phyloP scores from a whole-genome alignment of 2,113 vertebrate species.

The human region DNA sequence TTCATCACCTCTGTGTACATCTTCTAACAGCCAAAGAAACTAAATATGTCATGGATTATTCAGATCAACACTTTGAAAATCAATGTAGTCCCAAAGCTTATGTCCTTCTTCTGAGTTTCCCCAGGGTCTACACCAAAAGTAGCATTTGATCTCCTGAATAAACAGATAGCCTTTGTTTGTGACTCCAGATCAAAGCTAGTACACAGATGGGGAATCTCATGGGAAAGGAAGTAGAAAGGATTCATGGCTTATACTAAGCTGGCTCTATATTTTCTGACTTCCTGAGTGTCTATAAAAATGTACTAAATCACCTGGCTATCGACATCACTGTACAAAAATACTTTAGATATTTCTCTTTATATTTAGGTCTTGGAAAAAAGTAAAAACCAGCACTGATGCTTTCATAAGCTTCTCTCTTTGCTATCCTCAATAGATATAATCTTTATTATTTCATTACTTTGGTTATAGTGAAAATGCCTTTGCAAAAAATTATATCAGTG shows the following conservation, averaged over 20 bases:
- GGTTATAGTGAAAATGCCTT: not conserved
- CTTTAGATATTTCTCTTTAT: not conserved
- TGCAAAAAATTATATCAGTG: too few species aligned
- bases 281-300: conserved; percentile 28
- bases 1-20: conserved; percentile 14
- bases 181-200: conserved; percentile 71
- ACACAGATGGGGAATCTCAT: conserved; percentile 65
- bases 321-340: conserved; percentile 14
- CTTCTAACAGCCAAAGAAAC: conserved; percentile 62
- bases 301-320: conserved; percentile 36
- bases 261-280: conserved; percentile 48
- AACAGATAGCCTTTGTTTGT: conserved; percentile 70
- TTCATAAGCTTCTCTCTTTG: not conserved
- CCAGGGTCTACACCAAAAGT: conserved; percentile 56
- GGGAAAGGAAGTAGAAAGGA: conserved; percentile 57
- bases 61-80: conserved; percentile 75
- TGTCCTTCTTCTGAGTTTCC: conserved; percentile 61
- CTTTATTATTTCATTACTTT: not conserved
- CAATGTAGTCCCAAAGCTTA: conserved; percentile 66
- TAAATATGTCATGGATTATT: conserved; percentile 74
- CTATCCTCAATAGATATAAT: not conserved
- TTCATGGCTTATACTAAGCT: conserved; percentile 45
- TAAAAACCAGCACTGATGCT: not conserved
- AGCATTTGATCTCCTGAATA: conserved; percentile 78
- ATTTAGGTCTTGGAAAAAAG: not conserved